Base-by-base conservation (phyloP, 64 coral and sea anemone species). In the Montipora capricornis region DNA sequence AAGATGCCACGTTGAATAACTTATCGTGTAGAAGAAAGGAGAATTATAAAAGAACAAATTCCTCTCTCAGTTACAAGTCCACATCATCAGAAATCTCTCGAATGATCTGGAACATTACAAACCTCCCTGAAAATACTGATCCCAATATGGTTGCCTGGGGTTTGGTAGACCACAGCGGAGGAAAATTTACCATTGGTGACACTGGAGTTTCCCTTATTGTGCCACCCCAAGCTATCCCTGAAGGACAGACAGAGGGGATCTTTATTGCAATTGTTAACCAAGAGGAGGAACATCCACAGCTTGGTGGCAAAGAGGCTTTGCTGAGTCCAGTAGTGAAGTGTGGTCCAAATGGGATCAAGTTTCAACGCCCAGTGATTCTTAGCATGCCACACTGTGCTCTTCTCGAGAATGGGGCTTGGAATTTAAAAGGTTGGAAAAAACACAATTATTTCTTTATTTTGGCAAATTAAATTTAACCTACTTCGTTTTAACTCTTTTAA, bases 281-380 rank as follows among this genome's bases (percentile, higher is more conserved):
- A 74, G 71, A 89, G 44, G 90, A 86, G 66, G 87, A 83, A 5
- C 82, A 97, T 78, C 96, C 96, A 1, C 10, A 71, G 68, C 60
- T 97, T 6, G 71, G 5, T 7, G 53, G 20, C 73, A 80, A 58
- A 51, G 80, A 97, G 76, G 89, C 96, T 5, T 75, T 97, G 6
- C 53, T 97, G 16, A 97, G 96, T 83, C 96, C 96, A 61, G 96
- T 89, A 0, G 96, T 97, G 13, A 87, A 95, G 3, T 97, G 96
- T 82, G 96, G 96, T 8, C 96, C 96, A 1, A 92, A 88, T 53
- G 96, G 96, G 4, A 75, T 97, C 37, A 88, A 91, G 57, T 97
- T 97, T 60, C 48, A 94, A 8, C 87, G 90, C 47, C 96, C 96
- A 14, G 92, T 97, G 22, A 87, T 76, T 14, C 85, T 97, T 9